These are phyloP conservation scores for Clarias fuscus DNA, from an alignment of 2,797 vertebrate species.

Conservation along the genomic window DNA sequence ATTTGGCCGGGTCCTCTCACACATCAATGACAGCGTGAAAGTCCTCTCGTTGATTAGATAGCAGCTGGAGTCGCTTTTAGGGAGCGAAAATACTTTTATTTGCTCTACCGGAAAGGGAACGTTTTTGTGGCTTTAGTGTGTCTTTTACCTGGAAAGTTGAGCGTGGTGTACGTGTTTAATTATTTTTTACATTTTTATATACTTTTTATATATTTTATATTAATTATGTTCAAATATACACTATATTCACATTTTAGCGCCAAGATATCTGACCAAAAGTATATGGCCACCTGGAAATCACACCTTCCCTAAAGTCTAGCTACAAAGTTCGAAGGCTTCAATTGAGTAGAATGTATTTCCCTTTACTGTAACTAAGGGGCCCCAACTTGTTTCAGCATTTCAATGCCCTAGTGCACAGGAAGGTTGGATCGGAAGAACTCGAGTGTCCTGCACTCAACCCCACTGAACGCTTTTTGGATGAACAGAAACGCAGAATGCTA, in stretches of 20 bases:
- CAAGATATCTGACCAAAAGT: background rate
- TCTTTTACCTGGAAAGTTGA: background rate
- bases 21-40: conserved; percentile 51
- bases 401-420: background rate
- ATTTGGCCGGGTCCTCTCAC: conserved; percentile 42
- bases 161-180: background rate
- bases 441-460: background rate
- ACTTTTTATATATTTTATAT: too few species aligned
- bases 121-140: too few species aligned
- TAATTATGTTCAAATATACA: background rate
- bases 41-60: conserved; percentile 28
- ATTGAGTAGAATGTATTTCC: background rate
- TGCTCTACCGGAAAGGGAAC: background rate
- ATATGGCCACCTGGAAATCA: background rate
- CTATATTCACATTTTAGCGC: background rate
- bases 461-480: background rate
- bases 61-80: background rate
- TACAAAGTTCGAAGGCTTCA: background rate
- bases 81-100: background rate
- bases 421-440: background rate
- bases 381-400: background rate
- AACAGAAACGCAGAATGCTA: background rate
- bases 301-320: background rate
- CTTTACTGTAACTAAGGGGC: background rate
- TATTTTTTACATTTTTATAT: background rate